Evolutionary conservation across 1,140 invertebrate species (phyloP), one percentile per base, ranked within the genome.

Genomic region (Heliconius congener): DNA sequence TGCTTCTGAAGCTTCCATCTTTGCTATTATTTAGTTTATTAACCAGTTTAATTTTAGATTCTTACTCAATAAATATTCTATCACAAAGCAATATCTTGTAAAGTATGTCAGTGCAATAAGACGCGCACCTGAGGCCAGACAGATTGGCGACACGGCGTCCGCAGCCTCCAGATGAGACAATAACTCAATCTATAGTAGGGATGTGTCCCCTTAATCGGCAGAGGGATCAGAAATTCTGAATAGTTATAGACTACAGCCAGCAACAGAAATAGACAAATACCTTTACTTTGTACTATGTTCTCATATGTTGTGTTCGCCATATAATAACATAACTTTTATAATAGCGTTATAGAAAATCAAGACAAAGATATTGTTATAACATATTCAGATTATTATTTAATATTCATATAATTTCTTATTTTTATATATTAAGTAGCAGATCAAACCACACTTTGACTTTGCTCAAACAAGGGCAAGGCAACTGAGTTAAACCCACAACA

Each of bases 131-230:
- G 84, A 76, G 80, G 55, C 82, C 73, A 84, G 85, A 82, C 83
- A 81, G 75, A 81, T 85, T 84, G 86, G 82, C 81, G 83, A 83
- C 84, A 80, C 77, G 75, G 82, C 83, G 79, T 72, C 82, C 74
- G 78, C 78, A 79, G 75, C 57, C 81, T 76, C 84, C 82, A 85
- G 85, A 87, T 87, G 88, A 85, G 88, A 86, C 84, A 85, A 87
- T 90, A 88, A 89, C 83, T 89, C 89, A 90, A 91, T 90, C 82
- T 83, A 70, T 39, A 50, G 60, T 66, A 74, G 50, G 66, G 75
- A 77, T 77, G 73, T 71, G 78, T 76, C 30, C 66, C 30, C 16
- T 30, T 74, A 75, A 79, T 76, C n/a, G 52, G 60, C 23, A 74
- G 23, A 74, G 27, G 23, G 72, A 74, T 73, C 60, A 66, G 60